Base-by-base conservation (phyloP, 2,797 vertebrate species). In the Xenopus petersii region DNA sequence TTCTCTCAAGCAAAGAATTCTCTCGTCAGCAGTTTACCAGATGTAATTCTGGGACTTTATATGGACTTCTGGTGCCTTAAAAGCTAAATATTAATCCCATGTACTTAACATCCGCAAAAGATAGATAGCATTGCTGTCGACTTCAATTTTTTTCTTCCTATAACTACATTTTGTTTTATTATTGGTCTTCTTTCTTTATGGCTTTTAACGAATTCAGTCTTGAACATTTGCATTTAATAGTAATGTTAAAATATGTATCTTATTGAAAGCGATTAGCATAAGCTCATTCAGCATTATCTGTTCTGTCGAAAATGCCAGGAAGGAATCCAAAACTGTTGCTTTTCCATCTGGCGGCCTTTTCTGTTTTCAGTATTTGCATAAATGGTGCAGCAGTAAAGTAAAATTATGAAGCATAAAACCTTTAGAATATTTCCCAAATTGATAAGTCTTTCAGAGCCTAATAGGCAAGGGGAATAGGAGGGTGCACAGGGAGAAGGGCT, bases 331-430 rank as follows among this genome's bases (percentile, higher is more conserved):
- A 75, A 75, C 80, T 79, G 81, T 82, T 86, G 82, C 84, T 81
- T 88, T 89, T 87, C 88, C 89, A 89, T 90, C 88, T 91, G 89
- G 86, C 81, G 84, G 84, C 77, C 82, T 87, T 86, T 86, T 82
- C 81, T 82, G 79, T 81, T 80, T 81, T 75, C 83, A 83, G 21
- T 83, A 88, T 89, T 87, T 90, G 84, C 88, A 91, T 90, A 88
- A 89, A 88, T 90, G 88, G 89, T 89, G 87, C 85, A 60, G 72
- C 87, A 88, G 88, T 89, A 88, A 89, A 90, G 82, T 82, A 83
- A 88, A 89, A 87, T 82, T 82, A 88, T 84, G 81, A 88, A 88
- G 86, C 82, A 83, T 83, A 86, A 91, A 88, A 83, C 81, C 83
- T 88, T 87, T 85, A 82, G 67, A 64, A 87, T 87, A 83, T 86